Evolutionary conservation across 2,888 invertebrate genomes (phyloP).

Genomic region (Beris chalybata): DNA sequence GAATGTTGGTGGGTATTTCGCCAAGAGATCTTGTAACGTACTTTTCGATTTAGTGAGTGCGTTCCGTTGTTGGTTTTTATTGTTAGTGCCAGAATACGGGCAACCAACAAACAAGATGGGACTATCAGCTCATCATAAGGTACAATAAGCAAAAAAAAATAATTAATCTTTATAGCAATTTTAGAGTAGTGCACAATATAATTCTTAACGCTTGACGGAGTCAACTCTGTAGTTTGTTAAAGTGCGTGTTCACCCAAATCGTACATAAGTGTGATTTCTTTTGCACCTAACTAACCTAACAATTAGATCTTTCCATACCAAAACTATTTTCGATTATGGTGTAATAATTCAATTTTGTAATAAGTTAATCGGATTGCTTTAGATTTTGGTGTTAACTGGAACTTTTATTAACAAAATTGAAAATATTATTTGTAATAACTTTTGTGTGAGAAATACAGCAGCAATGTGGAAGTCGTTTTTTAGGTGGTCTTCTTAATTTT

Average conservation of each 20-base stretch:
- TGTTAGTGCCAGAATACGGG: conserved; percentile 7
- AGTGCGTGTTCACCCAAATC: conserved; percentile 26
- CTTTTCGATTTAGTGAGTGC: conserved; percentile 24
- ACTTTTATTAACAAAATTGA: conserved; percentile 1
- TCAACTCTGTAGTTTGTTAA: conserved; percentile 15
- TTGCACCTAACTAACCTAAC: not conserved
- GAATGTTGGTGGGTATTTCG: conserved; percentile 35
- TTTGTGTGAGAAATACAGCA: conserved; percentile 14
- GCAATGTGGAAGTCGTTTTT: conserved; percentile 25
- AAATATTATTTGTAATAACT: conserved; percentile 20
- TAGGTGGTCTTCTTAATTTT: conserved; percentile 41
- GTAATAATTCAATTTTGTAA: conserved; percentile 16
- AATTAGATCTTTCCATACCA: too few species aligned
- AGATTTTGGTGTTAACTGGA: not conserved
- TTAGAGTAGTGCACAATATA: conserved; percentile 16
- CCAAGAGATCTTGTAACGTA: conserved; percentile 35
- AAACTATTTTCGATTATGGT: not conserved
- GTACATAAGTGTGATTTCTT: not conserved
- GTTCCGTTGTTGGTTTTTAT: not conserved
- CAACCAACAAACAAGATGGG: conserved; percentile 27
- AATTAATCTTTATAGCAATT: too few species aligned
- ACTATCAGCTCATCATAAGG: conserved; percentile 31
- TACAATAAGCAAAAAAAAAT: too few species aligned
- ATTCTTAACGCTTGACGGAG: conserved; percentile 30
- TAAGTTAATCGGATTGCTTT: not conserved